phyloP scores from a whole-genome alignment of 2,888 invertebrate genomes.

The Griposia aprilina region DNA sequence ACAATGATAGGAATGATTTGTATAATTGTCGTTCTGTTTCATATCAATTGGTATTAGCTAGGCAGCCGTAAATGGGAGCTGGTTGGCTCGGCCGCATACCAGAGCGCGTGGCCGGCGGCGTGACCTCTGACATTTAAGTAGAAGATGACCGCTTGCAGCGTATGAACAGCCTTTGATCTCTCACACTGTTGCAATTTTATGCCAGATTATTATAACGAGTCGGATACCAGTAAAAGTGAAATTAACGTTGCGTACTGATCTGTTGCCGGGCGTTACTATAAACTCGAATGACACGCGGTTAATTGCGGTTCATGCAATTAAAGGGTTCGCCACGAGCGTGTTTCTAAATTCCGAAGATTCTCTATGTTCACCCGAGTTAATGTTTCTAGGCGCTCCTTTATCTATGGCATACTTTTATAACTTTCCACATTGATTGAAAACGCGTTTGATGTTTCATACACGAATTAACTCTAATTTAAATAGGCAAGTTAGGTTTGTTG shows the following conservation, averaged over 20 bases:
- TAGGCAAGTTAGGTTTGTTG: slow-evolving; percentile 61
- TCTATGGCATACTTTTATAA: slow-evolving; percentile 17
- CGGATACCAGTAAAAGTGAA: slow-evolving; percentile 79
- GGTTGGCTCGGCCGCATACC: slow-evolving; percentile 75
- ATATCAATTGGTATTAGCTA: slow-evolving; percentile 68
- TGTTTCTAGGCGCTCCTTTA: slow-evolving; percentile 11
- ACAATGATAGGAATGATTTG: slow-evolving; percentile 45
- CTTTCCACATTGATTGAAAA: slow-evolving; percentile 24
- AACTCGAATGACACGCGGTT: slow-evolving; percentile 76
- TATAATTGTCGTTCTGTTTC: slow-evolving; percentile 66
- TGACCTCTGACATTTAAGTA: slow-evolving; percentile 85
- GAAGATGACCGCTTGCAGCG: slow-evolving; percentile 84
- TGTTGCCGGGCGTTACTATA: slow-evolving; percentile 69
- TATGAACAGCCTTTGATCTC: slow-evolving; percentile 84
- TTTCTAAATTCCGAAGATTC: slow-evolving; percentile 55
- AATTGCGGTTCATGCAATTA: slow-evolving; percentile 76
- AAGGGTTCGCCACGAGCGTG: slow-evolving; percentile 65
- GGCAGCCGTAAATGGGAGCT: slow-evolving; percentile 73
- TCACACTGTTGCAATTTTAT: slow-evolving; percentile 84
- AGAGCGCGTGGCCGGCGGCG: slow-evolving; percentile 70
- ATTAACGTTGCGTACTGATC: slow-evolving; percentile 74
- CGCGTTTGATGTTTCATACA: slow-evolving; percentile 26
- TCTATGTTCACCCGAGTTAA: slow-evolving; percentile 12
- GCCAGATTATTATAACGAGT: slow-evolving; percentile 81
- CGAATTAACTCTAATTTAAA: slow-evolving; percentile 35